Evolutionary conservation across 2,113 vertebrate species (phyloP).

Genomic region (Rhabdornis inornatus): DNA sequence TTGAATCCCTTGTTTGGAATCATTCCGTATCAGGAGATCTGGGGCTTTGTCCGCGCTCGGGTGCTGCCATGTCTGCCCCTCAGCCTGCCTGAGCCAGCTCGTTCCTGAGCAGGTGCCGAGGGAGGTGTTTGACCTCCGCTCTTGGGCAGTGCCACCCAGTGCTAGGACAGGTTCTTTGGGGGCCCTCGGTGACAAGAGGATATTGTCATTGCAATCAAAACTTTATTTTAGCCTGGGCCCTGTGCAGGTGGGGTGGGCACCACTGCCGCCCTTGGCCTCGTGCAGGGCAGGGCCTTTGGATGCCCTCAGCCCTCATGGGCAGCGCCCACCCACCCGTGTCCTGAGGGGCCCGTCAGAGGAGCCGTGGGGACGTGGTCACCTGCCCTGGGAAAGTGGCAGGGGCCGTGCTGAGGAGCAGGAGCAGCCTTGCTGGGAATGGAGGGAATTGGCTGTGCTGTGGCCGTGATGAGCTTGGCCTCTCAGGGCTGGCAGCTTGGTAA

Average conservation of each 20-base stretch:
- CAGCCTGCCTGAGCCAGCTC: background rate
- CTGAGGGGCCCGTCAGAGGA: background rate
- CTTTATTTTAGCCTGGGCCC: background rate
- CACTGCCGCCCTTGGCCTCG: no score
- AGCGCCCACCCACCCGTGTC: rapidly evolving
- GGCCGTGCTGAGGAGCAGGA: background rate
- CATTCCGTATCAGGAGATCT: background rate
- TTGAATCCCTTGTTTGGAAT: background rate
- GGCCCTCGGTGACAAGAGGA: rapidly evolving
- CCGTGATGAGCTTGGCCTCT: rapidly evolving
- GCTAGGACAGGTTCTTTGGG: background rate
- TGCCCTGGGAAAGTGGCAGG: rapidly evolving
- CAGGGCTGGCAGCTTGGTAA: background rate
- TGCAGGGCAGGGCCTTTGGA: no score
- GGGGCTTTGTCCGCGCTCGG: rapidly evolving
- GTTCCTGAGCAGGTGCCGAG: background rate
- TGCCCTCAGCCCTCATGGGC: background rate
- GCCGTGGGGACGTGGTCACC: rapidly evolving
- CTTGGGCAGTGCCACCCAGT: background rate
- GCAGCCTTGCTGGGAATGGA: rapidly evolving
- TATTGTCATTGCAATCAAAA: background rate
- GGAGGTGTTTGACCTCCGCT: background rate
- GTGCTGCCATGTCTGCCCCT: background rate
- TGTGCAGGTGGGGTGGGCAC: rapidly evolving
- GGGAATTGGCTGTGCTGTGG: no score